These are phyloP conservation scores for Nasonia oneida DNA, from an alignment of 2,888 invertebrate species.

Conservation along the genomic window DNA sequence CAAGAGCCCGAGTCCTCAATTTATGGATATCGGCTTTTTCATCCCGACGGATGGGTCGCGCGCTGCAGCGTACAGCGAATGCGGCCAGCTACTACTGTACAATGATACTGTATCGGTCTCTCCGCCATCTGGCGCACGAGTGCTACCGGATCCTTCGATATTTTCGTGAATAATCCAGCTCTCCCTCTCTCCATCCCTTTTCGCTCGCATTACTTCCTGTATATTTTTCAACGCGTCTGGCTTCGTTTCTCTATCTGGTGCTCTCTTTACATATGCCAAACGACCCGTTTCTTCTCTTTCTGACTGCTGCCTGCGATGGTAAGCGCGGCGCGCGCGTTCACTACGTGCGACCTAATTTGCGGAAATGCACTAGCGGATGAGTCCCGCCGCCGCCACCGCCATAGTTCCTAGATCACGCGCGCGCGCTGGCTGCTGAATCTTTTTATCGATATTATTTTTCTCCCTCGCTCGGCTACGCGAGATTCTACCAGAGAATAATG, in stretches of 20 bases:
- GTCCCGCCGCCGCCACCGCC: background rate
- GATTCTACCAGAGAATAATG: background rate
- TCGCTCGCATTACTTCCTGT: slow-evolving; percentile 9
- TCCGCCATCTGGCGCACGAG: slow-evolving; percentile 34
- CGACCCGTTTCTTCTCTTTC: background rate
- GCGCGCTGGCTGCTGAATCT: background rate
- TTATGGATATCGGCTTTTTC: slow-evolving; percentile 23
- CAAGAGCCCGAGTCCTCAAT: slow-evolving; percentile 18
- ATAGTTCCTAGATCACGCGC: background rate
- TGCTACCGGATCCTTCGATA: slow-evolving; percentile 36
- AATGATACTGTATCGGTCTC: slow-evolving; percentile 37
- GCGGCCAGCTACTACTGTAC: background rate
- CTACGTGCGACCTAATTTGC: slow-evolving; percentile 9
- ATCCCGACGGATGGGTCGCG: background rate
- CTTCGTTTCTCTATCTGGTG: background rate
- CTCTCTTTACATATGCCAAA: slow-evolving; percentile 5
- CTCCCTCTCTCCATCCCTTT: slow-evolving; percentile 5
- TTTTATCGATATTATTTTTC: background rate
- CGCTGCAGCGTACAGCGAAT: background rate
- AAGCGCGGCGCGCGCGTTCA: background rate
- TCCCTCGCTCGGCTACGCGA: background rate
- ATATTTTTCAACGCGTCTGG: slow-evolving; percentile 4
- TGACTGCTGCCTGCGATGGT: background rate
- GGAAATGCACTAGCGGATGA: background rate
- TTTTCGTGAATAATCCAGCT: slow-evolving; percentile 25